Conservation (phyloP, 2,797 vertebrate species). For the Petrocephalus schoutedeni region DNA sequence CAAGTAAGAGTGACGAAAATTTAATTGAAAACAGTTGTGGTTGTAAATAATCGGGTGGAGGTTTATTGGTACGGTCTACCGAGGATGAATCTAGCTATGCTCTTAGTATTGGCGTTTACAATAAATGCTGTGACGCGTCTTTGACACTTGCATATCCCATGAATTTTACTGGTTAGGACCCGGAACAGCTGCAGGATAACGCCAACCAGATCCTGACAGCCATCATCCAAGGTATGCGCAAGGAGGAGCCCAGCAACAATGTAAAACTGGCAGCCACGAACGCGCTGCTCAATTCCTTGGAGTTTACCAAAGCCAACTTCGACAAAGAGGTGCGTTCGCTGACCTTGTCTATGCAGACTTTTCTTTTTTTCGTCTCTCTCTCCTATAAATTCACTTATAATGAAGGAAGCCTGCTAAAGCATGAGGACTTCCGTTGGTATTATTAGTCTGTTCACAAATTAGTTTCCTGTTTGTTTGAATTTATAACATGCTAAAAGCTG, state of each 20-base stretch:
- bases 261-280: slow-evolving; percentile 95
- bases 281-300: slow-evolving; percentile 93
- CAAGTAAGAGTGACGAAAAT: neutral
- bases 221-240: slow-evolving; percentile 98
- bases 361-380: neutral
- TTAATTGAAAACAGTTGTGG: neutral
- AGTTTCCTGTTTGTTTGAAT: neutral
- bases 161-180: slow-evolving; percentile 65
- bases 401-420: neutral
- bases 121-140: neutral
- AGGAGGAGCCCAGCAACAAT: slow-evolving; percentile 97
- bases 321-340: slow-evolving; percentile 81
- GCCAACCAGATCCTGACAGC: slow-evolving; percentile 97
- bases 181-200: slow-evolving; percentile 95
- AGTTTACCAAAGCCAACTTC: slow-evolving; percentile 97
- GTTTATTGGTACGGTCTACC: neutral
- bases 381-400: neutral
- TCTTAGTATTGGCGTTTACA: neutral
- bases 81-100: neutral
- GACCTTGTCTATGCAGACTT: neutral
- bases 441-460: neutral
- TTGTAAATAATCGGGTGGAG: neutral
- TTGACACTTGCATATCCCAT: neutral
- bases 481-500: neutral
- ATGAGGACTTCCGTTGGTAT: neutral